phyloP scores from a whole-genome alignment of 2,797 vertebrate species.

The Acrocephalus scirpaceus region DNA sequence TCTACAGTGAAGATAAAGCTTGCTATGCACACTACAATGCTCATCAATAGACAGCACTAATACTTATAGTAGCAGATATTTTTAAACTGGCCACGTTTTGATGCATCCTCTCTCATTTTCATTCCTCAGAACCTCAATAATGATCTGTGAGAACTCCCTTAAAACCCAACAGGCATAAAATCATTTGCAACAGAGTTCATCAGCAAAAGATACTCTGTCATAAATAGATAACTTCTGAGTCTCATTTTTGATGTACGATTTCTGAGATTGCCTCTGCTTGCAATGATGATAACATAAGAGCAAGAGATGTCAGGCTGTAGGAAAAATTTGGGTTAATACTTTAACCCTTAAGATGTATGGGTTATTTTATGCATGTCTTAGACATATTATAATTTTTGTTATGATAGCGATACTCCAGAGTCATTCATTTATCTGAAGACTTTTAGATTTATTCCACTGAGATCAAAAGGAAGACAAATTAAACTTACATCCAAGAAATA shows the following conservation, averaged over 20 bases:
- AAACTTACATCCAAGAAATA: conserved; percentile 23
- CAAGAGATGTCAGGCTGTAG: neutral
- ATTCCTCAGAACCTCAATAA: neutral
- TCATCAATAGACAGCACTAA: neutral
- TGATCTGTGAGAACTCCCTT: conserved; percentile 9
- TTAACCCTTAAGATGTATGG: neutral
- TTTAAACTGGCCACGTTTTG: neutral
- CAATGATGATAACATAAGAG: neutral
- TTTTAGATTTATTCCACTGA: neutral
- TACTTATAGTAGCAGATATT: neutral
- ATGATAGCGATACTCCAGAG: neutral
- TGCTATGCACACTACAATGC: neutral
- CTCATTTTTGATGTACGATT: neutral
- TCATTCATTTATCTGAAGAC: neutral
- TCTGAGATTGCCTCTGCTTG: neutral
- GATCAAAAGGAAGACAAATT: conserved; percentile 40
- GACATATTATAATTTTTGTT: neutral
- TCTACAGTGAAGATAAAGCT: neutral
- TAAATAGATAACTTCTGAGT: conserved; percentile 13
- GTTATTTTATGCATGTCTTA: neutral
- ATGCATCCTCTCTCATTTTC: neutral
- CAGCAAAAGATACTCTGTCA: conserved; percentile 3
- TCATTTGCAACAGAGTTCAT: conserved; percentile 5
- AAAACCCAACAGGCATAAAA: conserved; percentile 40
- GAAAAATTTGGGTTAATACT: neutral